Evolutionary conservation across 1,140 invertebrate species (phyloP), one percentile per base, ranked within the genome.

Genomic region (Harlomillsia oculata): DNA sequence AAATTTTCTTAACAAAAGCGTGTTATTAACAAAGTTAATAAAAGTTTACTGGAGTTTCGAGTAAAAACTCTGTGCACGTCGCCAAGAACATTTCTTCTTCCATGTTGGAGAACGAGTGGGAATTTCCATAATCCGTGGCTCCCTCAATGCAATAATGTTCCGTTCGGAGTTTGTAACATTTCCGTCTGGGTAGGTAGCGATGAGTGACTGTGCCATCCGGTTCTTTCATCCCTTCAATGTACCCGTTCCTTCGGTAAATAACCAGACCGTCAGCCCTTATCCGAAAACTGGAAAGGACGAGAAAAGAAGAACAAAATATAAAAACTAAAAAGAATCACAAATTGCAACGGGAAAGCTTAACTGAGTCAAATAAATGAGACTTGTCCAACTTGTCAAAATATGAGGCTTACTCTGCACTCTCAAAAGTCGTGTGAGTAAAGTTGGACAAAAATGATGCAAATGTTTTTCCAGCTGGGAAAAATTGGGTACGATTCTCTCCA

Each of bases 41-140:
- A 5, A n/a, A 2, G 34, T 30, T 46, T 45, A 55, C 53, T 5
- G 55, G 55, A 25, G 55, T 46, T 11, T 50, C 37, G 20, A 43
- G 23, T 21, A 57, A 32, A n/a, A 43, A 20, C 28, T 43, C 39
- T 23, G 55, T 40, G 37, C 55, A 57, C 14, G 55, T 57, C 28
- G 48, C 55, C 20, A 57, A 44, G 37, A 57, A 57, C 6, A 51
- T 36, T 5, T 57, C 46, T 16, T 36, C 55, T 39, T 57, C 55
- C 23, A 50, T 48, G 41, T 57, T 57, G 29, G 21, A 29, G 25
- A 57, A 57, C 23, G 46, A 39, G 34, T 25, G 23, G 20, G 55
- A 48, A 25, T 28, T 50, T 11, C 55, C 55, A 18, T 50, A 57
- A 16, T 48, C 55, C 13, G 18, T 48, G 26, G 55, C 55, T 13